Conservation (phyloP, 2,797 vertebrate species). For the Hypotaenidia philippensis region DNA sequence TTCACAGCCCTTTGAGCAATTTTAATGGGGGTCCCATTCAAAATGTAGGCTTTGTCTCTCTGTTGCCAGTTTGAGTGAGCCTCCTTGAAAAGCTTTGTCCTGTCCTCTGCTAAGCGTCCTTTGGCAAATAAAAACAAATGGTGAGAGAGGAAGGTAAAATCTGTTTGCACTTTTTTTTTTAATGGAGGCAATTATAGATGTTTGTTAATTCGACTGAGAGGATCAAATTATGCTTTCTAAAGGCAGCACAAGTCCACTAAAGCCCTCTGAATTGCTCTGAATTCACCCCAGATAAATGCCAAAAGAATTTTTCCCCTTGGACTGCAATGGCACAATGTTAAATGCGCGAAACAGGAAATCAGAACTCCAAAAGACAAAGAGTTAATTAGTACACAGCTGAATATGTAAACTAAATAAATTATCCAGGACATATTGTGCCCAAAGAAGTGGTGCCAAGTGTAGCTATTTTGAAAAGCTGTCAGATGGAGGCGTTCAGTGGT, state of each 20-base stretch:
- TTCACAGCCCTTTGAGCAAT: background rate
- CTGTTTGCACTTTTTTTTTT: background rate
- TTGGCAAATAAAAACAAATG: background rate
- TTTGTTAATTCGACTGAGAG: constrained; percentile 12
- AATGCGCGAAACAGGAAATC: background rate
- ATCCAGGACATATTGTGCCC: constrained; percentile 47
- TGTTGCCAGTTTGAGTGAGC: background rate
- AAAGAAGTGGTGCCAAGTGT: constrained; percentile 61
- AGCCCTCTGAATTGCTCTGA: background rate
- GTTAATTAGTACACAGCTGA: constrained; percentile 52
- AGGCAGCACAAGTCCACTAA: background rate
- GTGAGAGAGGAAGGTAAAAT: constrained; percentile 20
- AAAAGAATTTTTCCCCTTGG: background rate
- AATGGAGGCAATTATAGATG: background rate
- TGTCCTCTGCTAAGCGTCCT: background rate
- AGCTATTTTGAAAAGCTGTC: constrained; percentile 73
- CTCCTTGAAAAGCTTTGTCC: background rate
- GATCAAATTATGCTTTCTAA: constrained; percentile 18
- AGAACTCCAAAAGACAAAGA: constrained; percentile 50
- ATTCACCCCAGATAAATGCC: background rate
- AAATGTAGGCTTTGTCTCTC: background rate
- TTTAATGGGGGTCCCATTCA: background rate
- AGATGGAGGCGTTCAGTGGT: constrained; percentile 26
- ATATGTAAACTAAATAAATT: constrained; percentile 51
- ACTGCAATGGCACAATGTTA: background rate